Conservation (phyloP, 2,797 vertebrate genomes). For the Natrix natrix region DNA sequence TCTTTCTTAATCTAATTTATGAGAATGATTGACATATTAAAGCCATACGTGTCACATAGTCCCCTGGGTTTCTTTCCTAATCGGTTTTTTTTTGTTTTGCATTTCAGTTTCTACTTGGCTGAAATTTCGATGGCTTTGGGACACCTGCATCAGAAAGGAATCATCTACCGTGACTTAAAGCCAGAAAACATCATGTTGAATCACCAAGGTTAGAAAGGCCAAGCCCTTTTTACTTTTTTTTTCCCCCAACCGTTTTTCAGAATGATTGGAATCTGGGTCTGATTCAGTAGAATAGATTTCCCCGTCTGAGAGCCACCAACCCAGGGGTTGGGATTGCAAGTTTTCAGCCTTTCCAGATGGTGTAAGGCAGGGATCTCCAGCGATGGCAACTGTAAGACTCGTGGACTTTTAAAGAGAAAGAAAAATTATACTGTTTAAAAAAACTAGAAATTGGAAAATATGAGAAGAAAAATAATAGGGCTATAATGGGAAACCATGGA, state of each 20-base stretch:
- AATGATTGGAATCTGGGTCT: not conserved
- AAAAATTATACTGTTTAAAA: too few relatives aligned
- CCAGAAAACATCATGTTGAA: conserved; percentile 99
- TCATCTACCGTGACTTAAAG: conserved; percentile 98
- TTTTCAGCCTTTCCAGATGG: not conserved
- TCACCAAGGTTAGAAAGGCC: conserved; percentile 81
- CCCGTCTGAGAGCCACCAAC: not conserved
- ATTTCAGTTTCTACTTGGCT: conserved; percentile 95
- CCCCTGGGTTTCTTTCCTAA: conserved; percentile 54
- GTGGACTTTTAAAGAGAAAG: not conserved
- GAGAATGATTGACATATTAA: not conserved
- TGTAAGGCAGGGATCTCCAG: not conserved
- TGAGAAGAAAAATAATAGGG: too few relatives aligned
- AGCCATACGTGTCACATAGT: conserved; percentile 6
- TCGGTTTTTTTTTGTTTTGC: conserved; percentile 51
- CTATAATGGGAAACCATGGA: too few relatives aligned
- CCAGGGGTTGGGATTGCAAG: not conserved
- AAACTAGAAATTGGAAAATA: too few relatives aligned
- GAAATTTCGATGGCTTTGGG: conserved; percentile 99
- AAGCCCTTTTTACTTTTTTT: not conserved
- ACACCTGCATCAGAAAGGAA: conserved; percentile 98
- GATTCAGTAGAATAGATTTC: not conserved
- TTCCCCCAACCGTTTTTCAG: not conserved
- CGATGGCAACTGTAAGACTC: not conserved
- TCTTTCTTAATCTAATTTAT: not conserved